Percentiles rank a stretch among this genome's conserved stretches.
These are phyloP conservation scores for Psephotus haematonotus DNA, from an alignment of 2,113 vertebrate species.

Conservation along the genomic window DNA sequence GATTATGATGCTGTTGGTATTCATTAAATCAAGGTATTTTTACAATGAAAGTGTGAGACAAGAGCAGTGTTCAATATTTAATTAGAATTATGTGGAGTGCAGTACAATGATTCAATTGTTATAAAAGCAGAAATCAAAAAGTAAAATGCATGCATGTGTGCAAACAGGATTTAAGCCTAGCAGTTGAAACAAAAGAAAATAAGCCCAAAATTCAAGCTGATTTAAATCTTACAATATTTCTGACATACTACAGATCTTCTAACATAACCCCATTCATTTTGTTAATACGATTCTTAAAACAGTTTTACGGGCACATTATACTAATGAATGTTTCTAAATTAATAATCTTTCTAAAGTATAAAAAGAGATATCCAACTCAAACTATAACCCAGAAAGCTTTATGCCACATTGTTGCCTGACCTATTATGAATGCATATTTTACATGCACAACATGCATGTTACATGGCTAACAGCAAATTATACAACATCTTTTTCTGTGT, in stretches of 20 bases:
- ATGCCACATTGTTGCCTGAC: background rate
- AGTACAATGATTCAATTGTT: background rate
- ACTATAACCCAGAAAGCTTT: background rate
- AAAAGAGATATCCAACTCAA: background rate
- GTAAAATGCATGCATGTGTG: background rate
- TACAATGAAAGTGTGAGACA: background rate
- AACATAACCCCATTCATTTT: background rate
- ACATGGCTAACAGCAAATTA: background rate
- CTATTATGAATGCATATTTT: background rate
- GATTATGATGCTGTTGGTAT: background rate
- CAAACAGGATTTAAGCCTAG: background rate
- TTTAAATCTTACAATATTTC: background rate
- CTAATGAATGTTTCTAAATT: background rate
- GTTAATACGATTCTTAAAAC: background rate
- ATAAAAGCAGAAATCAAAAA: background rate
- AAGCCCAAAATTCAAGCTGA: background rate
- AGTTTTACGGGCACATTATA: background rate
- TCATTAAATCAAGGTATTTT: background rate
- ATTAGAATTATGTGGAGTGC: background rate
- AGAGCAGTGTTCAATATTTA: background rate
- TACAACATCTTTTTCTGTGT: background rate
- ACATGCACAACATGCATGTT: background rate
- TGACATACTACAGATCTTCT: background rate
- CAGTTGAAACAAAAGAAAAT: background rate
- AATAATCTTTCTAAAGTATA: background rate